Evolutionary conservation across 1,140 invertebrate genomes (phyloP).

Genomic region (Drosophila lacteicornis): DNA sequence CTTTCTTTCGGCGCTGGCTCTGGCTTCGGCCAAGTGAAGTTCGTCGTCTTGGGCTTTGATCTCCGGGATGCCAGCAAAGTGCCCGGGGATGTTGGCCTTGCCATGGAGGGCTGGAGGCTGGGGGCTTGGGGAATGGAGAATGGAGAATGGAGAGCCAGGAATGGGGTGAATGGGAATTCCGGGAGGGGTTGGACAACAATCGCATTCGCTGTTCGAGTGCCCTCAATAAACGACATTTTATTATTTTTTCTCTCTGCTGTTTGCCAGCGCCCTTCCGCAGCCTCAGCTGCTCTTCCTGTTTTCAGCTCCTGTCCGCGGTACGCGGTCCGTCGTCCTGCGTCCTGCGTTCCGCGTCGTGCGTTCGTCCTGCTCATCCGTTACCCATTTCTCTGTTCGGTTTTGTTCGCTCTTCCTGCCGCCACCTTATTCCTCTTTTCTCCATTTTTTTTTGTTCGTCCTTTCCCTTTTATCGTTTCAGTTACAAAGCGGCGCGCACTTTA

Average conservation of each 20-base stretch:
- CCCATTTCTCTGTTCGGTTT: slow-evolving; percentile 41
- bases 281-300: slow-evolving; percentile 2
- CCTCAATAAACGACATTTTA: slow-evolving; percentile 81
- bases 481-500: slow-evolving; percentile 81
- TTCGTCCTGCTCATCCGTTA: slow-evolving; percentile 14
- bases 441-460: slow-evolving; percentile 11
- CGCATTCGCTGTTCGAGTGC: slow-evolving; percentile 49
- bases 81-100: neutral
- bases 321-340: neutral
- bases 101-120: no score
- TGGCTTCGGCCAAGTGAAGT: slow-evolving; percentile 27
- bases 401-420: slow-evolving; percentile 34
- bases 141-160: neutral
- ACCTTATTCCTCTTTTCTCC: slow-evolving; percentile 6
- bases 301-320: neutral
- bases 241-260: slow-evolving; percentile 53
- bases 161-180: slow-evolving; percentile 23
- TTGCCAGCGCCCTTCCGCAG: slow-evolving; percentile 13
- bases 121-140: neutral
- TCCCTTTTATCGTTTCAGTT: slow-evolving; percentile 76
- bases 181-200: slow-evolving; percentile 60
- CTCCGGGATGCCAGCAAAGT: slow-evolving; percentile 14
- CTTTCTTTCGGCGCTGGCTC: neutral
- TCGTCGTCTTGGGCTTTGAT: slow-evolving; percentile 44
- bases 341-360: slow-evolving; percentile 17